Evolutionary conservation across 1,140 invertebrate genomes (phyloP).

Genomic region (Dysdera silvatica): DNA sequence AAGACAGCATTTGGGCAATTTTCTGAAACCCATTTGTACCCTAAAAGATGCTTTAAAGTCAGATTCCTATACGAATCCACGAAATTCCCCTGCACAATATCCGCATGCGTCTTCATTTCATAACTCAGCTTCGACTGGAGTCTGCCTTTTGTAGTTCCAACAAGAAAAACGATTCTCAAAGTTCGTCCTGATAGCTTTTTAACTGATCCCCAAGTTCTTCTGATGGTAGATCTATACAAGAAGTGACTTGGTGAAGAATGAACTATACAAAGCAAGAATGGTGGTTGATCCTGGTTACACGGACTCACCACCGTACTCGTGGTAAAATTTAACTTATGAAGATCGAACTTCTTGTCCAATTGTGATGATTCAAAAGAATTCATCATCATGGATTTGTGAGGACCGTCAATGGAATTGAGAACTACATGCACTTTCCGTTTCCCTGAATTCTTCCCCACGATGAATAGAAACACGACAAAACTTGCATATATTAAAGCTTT

Average conservation of each 20-base stretch:
- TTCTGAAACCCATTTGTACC: slow-evolving; percentile 61
- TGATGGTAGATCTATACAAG: slow-evolving; percentile 38
- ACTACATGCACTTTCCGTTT: too few species aligned
- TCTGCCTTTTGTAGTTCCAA: slow-evolving; percentile 28
- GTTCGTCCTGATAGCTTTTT: slow-evolving; percentile 24
- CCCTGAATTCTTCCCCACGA: too few species aligned
- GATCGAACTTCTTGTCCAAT: too few species aligned
- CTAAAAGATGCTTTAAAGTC: slow-evolving; percentile 79
- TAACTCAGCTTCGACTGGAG: slow-evolving; percentile 12
- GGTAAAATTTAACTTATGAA: too few species aligned
- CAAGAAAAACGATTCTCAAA: slow-evolving; percentile 38
- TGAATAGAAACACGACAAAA: too few species aligned
- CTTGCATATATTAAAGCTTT: too few species aligned
- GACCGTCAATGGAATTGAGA: too few species aligned
- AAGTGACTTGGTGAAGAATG: slow-evolving; percentile 44
- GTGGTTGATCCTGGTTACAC: too few species aligned
- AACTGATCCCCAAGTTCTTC: slow-evolving; percentile 38
- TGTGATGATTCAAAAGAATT: too few species aligned
- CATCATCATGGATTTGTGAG: too few species aligned
- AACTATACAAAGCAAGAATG: slow-evolving; percentile 42
- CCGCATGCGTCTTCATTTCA: slow-evolving; percentile 36
- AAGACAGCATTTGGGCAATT: slow-evolving; percentile 57
- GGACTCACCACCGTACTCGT: too few species aligned
- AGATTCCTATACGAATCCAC: slow-evolving; percentile 70
- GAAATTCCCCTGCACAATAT: slow-evolving; percentile 54